Conservation (phyloP, 2,797 vertebrate genomes). For the Furcifer pardalis region DNA sequence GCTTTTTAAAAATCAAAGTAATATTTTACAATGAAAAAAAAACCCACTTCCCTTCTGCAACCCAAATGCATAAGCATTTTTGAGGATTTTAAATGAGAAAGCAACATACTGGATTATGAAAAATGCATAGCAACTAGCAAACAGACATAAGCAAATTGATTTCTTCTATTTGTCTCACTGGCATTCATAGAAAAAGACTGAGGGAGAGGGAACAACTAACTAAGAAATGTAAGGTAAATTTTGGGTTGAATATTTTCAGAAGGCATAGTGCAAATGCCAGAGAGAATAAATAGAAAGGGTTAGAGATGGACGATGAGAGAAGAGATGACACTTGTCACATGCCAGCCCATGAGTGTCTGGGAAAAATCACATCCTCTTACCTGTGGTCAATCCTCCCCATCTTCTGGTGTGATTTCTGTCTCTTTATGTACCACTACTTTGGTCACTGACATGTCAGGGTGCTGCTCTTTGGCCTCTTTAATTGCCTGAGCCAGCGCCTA, state of each 20-base stretch:
- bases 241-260: background rate
- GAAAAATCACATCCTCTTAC: conserved; percentile 84
- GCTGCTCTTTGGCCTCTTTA: conserved; percentile 99
- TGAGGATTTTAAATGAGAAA: conserved; percentile 46
- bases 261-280: conserved; percentile 62
- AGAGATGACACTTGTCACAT: conserved; percentile 74
- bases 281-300: conserved; percentile 67
- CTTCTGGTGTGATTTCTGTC: conserved; percentile 97
- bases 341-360: conserved; percentile 71
- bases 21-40: conserved; percentile 63
- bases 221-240: background rate
- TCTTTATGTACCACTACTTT: conserved; percentile 99
- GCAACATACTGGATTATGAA: conserved; percentile 38
- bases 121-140: conserved; percentile 44
- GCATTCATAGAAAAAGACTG: conserved; percentile 42
- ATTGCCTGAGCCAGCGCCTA: conserved; percentile 99
- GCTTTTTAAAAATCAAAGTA: conserved; percentile 43
- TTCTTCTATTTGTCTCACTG: conserved; percentile 68
- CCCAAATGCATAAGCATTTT: conserved; percentile 39
- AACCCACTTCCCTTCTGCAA: conserved; percentile 47
- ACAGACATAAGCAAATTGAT: conserved; percentile 58
- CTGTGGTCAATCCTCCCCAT: conserved; percentile 95
- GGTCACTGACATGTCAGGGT: conserved; percentile 99
- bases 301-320: conserved; percentile 67
- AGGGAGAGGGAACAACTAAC: background rate